Conservation (phyloP, 2,888 invertebrate genomes). For the Parapristionchus giblindavisi region DNA sequence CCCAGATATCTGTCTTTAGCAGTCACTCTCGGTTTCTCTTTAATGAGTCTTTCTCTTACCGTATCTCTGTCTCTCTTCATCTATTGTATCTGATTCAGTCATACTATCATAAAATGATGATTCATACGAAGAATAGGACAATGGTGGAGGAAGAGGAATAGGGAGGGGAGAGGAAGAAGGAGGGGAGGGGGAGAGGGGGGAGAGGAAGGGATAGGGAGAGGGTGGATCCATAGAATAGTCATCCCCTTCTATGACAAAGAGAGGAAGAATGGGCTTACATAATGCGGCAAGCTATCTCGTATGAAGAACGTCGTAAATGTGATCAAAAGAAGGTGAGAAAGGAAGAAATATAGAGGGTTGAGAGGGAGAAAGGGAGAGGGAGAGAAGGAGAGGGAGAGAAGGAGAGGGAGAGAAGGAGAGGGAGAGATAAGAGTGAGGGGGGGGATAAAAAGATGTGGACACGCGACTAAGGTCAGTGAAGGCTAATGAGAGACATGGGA, state of each 20-base stretch:
- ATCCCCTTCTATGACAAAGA: constrained; percentile 17
- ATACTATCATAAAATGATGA: constrained; percentile 20
- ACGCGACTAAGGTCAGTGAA: no score
- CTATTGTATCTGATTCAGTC: neutral
- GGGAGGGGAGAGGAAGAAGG: neutral
- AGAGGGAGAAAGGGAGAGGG: no score
- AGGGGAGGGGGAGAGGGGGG: neutral
- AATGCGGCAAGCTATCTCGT: constrained; percentile 28
- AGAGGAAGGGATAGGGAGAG: constrained; percentile 23
- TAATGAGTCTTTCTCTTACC: neutral
- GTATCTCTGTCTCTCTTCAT: neutral
- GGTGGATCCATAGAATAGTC: constrained; percentile 25
- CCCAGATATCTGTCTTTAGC: no score
- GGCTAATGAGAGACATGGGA: constrained; percentile 24
- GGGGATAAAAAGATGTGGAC: neutral
- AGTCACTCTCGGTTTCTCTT: constrained; percentile 23
- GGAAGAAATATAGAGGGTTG: no score
- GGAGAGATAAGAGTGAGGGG: constrained; percentile 9
- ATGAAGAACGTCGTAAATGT: constrained; percentile 10
- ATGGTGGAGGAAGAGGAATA: neutral
- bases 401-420: neutral
- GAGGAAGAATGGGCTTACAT: constrained; percentile 23
- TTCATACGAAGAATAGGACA: no score
- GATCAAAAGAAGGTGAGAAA: constrained; percentile 10
- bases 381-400: constrained; percentile 10